These are phyloP conservation scores for Poeciliopsis turrubarensis DNA, from an alignment of 2,113 vertebrate genomes.

Conservation along the genomic window DNA sequence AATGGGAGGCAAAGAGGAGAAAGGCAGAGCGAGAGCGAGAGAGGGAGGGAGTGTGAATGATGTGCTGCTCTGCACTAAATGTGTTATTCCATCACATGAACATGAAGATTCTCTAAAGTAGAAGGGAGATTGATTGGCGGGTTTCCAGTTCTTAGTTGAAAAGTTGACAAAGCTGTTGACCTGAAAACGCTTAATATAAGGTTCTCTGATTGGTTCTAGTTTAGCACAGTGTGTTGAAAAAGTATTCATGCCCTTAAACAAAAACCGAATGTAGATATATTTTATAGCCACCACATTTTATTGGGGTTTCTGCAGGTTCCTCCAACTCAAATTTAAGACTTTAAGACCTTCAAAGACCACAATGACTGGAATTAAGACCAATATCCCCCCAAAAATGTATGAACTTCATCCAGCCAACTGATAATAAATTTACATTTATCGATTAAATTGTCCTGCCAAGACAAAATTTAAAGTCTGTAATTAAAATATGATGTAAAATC, in stretches of 20 bases:
- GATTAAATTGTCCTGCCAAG: too few species aligned
- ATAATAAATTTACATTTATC: too few species aligned
- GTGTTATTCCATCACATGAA: constrained; percentile 60
- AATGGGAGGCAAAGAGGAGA: constrained; percentile 52
- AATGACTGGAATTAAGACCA: too few species aligned
- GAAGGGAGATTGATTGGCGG: constrained; percentile 24
- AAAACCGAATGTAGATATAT: not conserved
- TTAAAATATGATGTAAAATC: too few species aligned
- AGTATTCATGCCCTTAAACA: not conserved
- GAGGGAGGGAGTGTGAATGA: constrained; percentile 39
- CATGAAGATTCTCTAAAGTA: constrained; percentile 47
- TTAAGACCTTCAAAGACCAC: too few species aligned
- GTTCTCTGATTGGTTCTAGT: not conserved
- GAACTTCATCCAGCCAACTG: too few species aligned
- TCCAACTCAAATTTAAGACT: too few species aligned
- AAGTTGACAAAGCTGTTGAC: constrained; percentile 18
- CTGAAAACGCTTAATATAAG: not conserved
- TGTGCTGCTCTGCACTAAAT: constrained; percentile 45
- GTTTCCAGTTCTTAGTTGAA: constrained; percentile 7
- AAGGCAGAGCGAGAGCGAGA: constrained; percentile 20
- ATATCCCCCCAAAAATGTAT: too few species aligned
- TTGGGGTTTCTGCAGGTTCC: not conserved
- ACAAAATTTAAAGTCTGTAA: too few species aligned
- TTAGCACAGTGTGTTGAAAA: not conserved
- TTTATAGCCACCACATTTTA: constrained; percentile 3